These are phyloP conservation scores for Campaea margaritaria DNA, from an alignment of 2,888 invertebrate genomes.

Conservation along the genomic window DNA sequence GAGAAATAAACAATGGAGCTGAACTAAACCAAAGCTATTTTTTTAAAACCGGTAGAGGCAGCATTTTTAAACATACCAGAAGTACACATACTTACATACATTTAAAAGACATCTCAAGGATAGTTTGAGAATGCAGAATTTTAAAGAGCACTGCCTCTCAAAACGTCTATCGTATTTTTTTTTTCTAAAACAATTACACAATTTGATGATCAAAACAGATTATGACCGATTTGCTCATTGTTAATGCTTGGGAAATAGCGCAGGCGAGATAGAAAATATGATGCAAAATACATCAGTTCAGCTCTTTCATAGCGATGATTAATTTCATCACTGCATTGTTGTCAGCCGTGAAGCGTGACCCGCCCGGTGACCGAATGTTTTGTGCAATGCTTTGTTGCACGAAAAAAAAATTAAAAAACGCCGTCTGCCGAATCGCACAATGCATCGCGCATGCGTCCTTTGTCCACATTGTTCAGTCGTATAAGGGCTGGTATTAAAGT, in stretches of 20 bases:
- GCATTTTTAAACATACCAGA: too few species aligned
- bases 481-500: constrained; percentile 55
- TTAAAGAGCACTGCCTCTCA: constrained; percentile 25
- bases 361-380: constrained; percentile 66
- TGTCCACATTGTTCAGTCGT: constrained; percentile 59
- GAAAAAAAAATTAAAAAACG: constrained; percentile 54
- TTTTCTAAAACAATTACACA: constrained; percentile 21
- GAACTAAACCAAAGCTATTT: too few species aligned
- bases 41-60: too few species aligned
- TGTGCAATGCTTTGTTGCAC: constrained; percentile 67
- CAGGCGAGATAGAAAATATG: constrained; percentile 50
- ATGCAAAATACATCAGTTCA: constrained; percentile 54
- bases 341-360: constrained; percentile 66
- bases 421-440: constrained; percentile 56
- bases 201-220: constrained; percentile 39
- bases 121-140: constrained; percentile 14
- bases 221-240: constrained; percentile 44
- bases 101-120: constrained; percentile 15
- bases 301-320: constrained; percentile 61
- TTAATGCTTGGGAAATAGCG: constrained; percentile 49
- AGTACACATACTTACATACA: too few species aligned
- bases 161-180: constrained; percentile 11
- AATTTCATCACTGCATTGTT: constrained; percentile 76
- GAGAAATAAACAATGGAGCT: too few species aligned
- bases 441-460: constrained; percentile 63